phyloP scores from a whole-genome alignment of 2,113 vertebrate genomes.

The Solea senegalensis region DNA sequence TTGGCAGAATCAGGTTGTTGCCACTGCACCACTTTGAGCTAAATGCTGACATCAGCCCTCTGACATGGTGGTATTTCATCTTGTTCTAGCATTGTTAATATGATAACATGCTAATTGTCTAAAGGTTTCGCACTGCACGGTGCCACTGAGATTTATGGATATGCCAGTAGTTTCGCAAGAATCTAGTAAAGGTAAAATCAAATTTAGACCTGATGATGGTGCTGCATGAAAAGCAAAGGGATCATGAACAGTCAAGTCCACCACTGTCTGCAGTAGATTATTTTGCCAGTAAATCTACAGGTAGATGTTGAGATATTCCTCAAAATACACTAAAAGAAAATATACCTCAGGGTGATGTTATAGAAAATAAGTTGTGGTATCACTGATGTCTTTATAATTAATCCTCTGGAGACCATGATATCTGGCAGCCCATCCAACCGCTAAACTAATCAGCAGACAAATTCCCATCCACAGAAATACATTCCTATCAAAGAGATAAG shows the following conservation, averaged over 20 bases:
- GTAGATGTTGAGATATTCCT: no score
- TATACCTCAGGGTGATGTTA: no score
- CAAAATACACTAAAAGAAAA: slow-evolving; percentile 18
- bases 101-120: background rate
- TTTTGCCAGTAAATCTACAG: background rate
- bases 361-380: no score
- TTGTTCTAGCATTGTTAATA: background rate
- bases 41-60: background rate
- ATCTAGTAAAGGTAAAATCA: no score
- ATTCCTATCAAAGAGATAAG: no score
- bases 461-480: background rate
- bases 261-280: no score
- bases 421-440: background rate
- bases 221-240: no score
- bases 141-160: no score
- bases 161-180: no score
- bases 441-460: no score
- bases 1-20: background rate
- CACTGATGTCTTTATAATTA: background rate
- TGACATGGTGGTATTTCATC: background rate
- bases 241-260: background rate
- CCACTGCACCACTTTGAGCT: background rate
- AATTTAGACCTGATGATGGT: no score
- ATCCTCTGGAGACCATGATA: background rate
- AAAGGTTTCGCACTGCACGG: background rate